A percentile compares a stretch with the other conserved stretches of the same genome.
Evolutionary conservation across 2,113 vertebrate species (phyloP).

Genomic region (Chrysemys picta): DNA sequence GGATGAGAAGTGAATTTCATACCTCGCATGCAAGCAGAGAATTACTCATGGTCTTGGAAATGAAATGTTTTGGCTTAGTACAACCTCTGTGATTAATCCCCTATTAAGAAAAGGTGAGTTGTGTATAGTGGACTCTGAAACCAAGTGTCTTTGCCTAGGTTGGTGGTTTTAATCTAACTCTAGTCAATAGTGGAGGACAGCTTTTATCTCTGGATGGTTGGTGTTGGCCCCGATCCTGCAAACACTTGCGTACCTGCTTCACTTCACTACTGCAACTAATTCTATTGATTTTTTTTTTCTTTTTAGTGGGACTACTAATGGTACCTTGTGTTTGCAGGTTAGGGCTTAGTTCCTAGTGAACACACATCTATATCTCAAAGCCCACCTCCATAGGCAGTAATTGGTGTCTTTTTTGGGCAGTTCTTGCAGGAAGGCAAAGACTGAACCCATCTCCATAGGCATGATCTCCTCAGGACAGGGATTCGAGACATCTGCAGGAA

Average conservation of each 20-base stretch:
- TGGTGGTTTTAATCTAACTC: not conserved
- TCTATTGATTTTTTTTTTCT: not conserved
- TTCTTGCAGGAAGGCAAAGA: not conserved
- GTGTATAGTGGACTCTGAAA: not conserved
- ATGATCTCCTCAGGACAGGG: not conserved
- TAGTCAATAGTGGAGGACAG: not conserved
- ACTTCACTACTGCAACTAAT: not conserved
- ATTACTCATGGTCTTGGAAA: not conserved
- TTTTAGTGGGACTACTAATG: not conserved
- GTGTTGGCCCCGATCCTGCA: not conserved
- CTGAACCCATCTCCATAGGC: not conserved
- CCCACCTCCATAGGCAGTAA: not conserved
- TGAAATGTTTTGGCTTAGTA: not conserved
- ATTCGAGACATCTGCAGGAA: not conserved
- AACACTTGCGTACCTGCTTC: not conserved
- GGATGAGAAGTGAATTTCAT: not conserved
- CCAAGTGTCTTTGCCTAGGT: not conserved
- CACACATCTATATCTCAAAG: not conserved
- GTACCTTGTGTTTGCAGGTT: not conserved
- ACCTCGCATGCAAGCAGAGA: not conserved
- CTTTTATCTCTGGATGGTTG: not conserved
- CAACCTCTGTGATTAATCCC: not conserved
- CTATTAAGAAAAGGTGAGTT: not conserved
- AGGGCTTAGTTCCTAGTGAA: not conserved
- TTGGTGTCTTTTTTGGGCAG: not conserved